Conservation (phyloP, 2,888 invertebrate species). For the Crossocerus cetratus region DNA sequence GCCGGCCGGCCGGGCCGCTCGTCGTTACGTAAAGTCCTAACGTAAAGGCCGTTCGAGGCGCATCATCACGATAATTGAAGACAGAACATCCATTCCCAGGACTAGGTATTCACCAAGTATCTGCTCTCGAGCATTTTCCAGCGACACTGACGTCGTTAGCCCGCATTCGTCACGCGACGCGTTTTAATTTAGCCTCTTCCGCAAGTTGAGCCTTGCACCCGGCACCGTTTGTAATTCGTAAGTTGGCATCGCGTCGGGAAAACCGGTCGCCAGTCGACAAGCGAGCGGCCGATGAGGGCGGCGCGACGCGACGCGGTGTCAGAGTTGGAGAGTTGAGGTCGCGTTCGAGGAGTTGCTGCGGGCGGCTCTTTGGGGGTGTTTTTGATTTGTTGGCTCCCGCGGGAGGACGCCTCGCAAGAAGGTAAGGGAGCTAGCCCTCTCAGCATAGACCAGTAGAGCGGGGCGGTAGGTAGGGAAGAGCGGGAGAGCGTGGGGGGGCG, state of each 20-base stretch:
- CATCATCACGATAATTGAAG: too few species aligned
- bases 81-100: too few species aligned
- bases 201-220: slow-evolving; percentile 39
- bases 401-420: slow-evolving; percentile 34
- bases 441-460: slow-evolving; percentile 19
- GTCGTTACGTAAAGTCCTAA: too few species aligned
- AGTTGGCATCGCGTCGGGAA: slow-evolving; percentile 25
- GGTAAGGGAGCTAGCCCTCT: slow-evolving; percentile 6
- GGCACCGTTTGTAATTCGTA: slow-evolving; percentile 22
- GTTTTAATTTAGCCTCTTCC: slow-evolving; percentile 65
- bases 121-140: slow-evolving; percentile 9
- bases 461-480: slow-evolving; percentile 6
- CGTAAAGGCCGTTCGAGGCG: too few species aligned
- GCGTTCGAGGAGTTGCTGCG: slow-evolving; percentile 50
- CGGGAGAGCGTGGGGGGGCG: too few species aligned
- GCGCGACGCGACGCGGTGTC: slow-evolving; percentile 17
- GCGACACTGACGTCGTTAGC: slow-evolving; percentile 41
- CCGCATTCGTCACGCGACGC: slow-evolving; percentile 52
- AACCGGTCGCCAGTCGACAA: not conserved
- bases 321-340: slow-evolving; percentile 25
- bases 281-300: not conserved
- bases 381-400: slow-evolving; percentile 72
- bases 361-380: slow-evolving; percentile 70
- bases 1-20: too few species aligned
- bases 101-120: too few species aligned